A percentile compares a stretch with the other conserved stretches of the same genome.
phyloP scores from a whole-genome alignment of 2,113 vertebrate genomes.

The Rhea americana region DNA sequence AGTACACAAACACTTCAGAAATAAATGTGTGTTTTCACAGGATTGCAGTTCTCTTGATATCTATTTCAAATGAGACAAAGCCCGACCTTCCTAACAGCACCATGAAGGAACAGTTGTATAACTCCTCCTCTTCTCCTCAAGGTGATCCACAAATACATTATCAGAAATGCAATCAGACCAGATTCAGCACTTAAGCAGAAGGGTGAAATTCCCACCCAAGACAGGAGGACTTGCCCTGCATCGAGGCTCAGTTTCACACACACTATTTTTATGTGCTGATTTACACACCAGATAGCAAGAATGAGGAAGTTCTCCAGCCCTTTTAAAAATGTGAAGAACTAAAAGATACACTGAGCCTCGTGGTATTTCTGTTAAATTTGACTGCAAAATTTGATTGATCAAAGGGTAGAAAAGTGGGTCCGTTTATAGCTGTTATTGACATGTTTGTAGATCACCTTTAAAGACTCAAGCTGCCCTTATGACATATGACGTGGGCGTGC shows the following conservation, averaged over 20 bases:
- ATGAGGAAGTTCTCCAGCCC: neutral
- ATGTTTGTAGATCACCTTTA: neutral
- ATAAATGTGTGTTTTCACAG: conserved; percentile 65
- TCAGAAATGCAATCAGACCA: neutral
- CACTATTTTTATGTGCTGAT: conserved; percentile 46
- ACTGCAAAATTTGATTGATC: neutral
- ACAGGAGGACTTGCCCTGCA: conserved; percentile 10
- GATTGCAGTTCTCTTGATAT: conserved; percentile 60
- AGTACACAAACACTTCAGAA: conserved; percentile 66
- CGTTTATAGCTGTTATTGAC: neutral
- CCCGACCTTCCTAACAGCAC: conserved; percentile 28
- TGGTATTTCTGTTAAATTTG: neutral
- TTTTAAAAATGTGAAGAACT: conserved; percentile 5
- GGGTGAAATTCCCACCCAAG: conserved; percentile 22
- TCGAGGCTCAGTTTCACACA: neutral
- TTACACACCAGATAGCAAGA: conserved; percentile 14
- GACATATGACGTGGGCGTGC: neutral
- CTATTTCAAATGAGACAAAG: conserved; percentile 64
- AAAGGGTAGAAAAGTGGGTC: neutral
- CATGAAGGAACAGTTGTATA: conserved; percentile 42
- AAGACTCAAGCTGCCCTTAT: neutral
- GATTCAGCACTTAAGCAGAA: neutral
- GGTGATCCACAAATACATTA: conserved; percentile 59
- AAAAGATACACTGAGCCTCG: neutral
- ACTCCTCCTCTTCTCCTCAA: conserved; percentile 54